These are phyloP conservation scores for Uropetala carovei DNA, from an alignment of 2,888 invertebrate species.

Conservation along the genomic window DNA sequence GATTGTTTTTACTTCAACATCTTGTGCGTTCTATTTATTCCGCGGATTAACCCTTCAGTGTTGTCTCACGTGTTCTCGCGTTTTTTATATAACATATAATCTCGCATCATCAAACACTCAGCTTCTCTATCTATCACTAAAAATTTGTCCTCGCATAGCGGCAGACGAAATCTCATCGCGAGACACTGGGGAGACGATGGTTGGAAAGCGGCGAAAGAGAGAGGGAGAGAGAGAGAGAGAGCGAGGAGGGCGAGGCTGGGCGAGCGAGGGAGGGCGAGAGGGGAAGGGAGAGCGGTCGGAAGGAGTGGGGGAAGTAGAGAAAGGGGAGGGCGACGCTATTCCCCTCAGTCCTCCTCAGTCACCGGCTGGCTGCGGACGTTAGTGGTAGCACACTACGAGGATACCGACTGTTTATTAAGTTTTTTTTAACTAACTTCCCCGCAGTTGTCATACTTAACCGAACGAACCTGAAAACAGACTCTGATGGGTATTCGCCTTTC, in stretches of 20 bases:
- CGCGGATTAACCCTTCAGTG: too few species aligned
- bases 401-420: background rate
- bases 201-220: background rate
- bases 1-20: too few species aligned
- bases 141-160: background rate
- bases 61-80: too few species aligned
- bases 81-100: too few species aligned
- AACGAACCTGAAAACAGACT: background rate
- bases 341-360: background rate
- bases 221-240: background rate
- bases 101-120: too few species aligned
- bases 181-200: background rate
- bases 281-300: background rate
- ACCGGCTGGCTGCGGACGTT: background rate
- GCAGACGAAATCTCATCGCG: background rate
- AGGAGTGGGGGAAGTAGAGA: background rate
- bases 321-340: background rate
- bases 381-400: background rate
- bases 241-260: background rate
- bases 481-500: background rate
- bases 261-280: background rate
- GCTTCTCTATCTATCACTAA: too few species aligned
- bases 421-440: background rate
- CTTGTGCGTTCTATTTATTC: too few species aligned
- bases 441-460: background rate